A percentile compares a stretch with the other conserved stretches of the same genome.
Evolutionary conservation across 37 sponge, comb jelly and placozoan species (phyloP).

Genomic region (Axinella damicornis): DNA sequence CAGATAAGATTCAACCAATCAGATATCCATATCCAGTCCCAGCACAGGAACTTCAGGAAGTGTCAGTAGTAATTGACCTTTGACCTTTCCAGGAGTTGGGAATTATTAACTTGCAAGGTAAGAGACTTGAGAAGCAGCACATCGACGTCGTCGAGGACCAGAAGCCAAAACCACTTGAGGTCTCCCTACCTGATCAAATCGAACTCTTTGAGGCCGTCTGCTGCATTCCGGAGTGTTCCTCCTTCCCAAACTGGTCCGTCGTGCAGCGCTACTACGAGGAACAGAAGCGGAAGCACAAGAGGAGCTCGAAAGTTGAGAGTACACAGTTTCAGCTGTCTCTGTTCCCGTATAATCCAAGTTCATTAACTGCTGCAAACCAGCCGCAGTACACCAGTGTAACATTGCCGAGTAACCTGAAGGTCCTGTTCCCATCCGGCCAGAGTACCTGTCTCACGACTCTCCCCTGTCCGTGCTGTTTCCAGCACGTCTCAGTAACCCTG

Average conservation of each 20-base stretch:
- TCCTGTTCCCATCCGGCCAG: background rate
- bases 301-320: no score
- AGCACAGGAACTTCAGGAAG: no score
- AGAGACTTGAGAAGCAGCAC: constrained; percentile 2
- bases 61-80: background rate
- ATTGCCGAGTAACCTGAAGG: background rate
- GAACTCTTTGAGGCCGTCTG: background rate
- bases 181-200: background rate
- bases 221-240: background rate
- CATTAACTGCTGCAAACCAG: no score
- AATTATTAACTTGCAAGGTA: background rate
- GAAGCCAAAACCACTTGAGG: constrained; percentile 7
- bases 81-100: background rate
- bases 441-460: background rate
- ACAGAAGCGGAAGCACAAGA: background rate
- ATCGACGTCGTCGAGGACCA: constrained; percentile 8
- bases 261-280: background rate
- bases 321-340: no score
- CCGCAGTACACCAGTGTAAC: background rate
- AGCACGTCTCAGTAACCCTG: background rate
- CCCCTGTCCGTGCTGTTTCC: background rate
- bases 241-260: constrained; percentile 9
- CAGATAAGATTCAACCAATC: no score
- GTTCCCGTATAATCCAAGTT: no score
- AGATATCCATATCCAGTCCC: no score